Evolutionary conservation across 2,113 vertebrate species (phyloP), one percentile per base, ranked within the genome.

Genomic region (Zapus hudsonius): DNA sequence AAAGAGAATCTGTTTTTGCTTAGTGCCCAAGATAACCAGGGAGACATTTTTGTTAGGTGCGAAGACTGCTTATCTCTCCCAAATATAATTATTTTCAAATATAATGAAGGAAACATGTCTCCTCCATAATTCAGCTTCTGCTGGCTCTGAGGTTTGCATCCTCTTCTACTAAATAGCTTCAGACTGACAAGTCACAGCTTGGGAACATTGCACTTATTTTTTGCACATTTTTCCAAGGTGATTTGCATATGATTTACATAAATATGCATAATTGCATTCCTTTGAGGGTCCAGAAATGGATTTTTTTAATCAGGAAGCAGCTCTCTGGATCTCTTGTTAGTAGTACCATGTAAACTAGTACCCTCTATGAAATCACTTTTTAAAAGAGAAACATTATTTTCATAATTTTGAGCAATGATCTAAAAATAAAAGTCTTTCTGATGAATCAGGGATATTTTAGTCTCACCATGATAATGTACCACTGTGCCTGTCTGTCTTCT

Each of bases 151-250:
- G 38, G 44, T 59, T 92, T 93, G 73, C 64, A 74, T 92, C 23
- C n/a, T 96, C 70, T 81, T 8, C 90, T 55, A 75, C 86, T 85
- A 92, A 96, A 92, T 40, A 93, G 90, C 72, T 93, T 95, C 82
- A 84, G 73, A 92, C 91, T 94, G 96, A 96, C 96, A 96, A 94
- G 89, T 93, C 94, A 90, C 96, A 96, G 94, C 87, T 90, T 89
- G 80, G 94, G 66, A 92, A 72, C 84, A 63, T 25, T 0, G 31
- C 83, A 92, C 91, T 93, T 72, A 83, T 80, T 87, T 72, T n/a
- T 67, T 44, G 44, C 42, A 94, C 91, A 93, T 70, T 85, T 92
- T 96, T 94, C 90, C 61, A 85, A 90, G 67, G 80, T 4, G 0
- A 96, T 97, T 96, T 97, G 87, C 94, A 94, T 94, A 0, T 0